These are phyloP conservation scores for Mimumesa dahlbomi DNA, from an alignment of 2,888 invertebrate genomes.

Conservation along the genomic window DNA sequence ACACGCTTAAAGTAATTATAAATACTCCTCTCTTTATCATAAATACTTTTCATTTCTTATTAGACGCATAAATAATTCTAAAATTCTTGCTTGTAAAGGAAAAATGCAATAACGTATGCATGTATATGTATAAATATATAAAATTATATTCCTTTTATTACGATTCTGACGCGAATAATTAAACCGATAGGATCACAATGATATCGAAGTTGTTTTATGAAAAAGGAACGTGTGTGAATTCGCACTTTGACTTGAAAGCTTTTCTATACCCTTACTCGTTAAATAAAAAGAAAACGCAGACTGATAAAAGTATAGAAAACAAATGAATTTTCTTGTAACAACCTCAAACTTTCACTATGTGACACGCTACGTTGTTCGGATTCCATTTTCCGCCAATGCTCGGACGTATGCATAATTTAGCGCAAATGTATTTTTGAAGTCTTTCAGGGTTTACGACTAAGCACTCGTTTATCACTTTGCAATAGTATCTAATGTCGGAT, in stretches of 20 bases:
- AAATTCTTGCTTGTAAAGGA: no score
- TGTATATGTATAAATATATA: background rate
- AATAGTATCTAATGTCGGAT: slow-evolving; percentile 91
- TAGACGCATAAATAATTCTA: no score
- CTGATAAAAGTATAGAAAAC: background rate
- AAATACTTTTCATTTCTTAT: no score
- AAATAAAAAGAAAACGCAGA: no score
- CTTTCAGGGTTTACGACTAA: slow-evolving; percentile 93
- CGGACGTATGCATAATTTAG: slow-evolving; percentile 83
- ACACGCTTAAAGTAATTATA: no score
- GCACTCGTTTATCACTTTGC: slow-evolving; percentile 89
- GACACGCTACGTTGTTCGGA: slow-evolving; percentile 69
- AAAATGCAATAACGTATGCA: background rate
- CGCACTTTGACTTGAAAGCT: background rate
- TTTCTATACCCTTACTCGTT: no score
- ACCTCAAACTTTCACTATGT: slow-evolving; percentile 70
- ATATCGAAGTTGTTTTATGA: no score
- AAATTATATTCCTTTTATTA: background rate
- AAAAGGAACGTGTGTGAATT: no score
- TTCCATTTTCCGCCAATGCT: slow-evolving; percentile 61
- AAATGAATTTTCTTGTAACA: background rate
- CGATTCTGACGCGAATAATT: background rate
- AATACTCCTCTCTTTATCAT: no score
- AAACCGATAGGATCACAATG: no score
- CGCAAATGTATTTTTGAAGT: slow-evolving; percentile 90